Evolutionary conservation across 2,888 invertebrate genomes (phyloP), one percentile per base, ranked within the genome.

Genomic region (Muschampia plurimacula): DNA sequence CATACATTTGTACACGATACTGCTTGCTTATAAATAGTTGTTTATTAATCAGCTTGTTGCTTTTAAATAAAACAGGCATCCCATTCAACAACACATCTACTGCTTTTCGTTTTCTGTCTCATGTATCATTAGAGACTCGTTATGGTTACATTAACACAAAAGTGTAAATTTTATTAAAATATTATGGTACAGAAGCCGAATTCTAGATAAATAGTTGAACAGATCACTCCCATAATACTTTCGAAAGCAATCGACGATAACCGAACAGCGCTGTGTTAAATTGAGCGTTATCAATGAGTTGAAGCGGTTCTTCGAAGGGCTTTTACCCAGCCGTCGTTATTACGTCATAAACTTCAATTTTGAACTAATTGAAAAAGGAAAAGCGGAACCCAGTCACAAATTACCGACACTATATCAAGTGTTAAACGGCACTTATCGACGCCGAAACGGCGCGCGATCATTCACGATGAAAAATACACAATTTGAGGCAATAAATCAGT

Each of bases 341-440:
- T 89, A 85, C 87, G 86, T 83, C 86, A 89, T 88, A 88, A 88
- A 89, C 86, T 84, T 84, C 90, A 91, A 92, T 94, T 92, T 91
- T 74, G 79, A 79, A 80, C 86, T 93, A 93, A 94, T 94, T 93
- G 94, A 94, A 93, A 93, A 92, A 86, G 83, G 87, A 90, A 91
- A 91, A 91, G 85, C 84, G 86, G 85, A 86, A 86, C 86, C 83
- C 84, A 85, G 83, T 83, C 90, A 89, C 91, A 92, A 92, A 94
- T 94, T 94, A 94, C 89, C 82, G 90, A 91, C 93, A 94, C 93
- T 94, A 93, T 82, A 94, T 94, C 94, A 94, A 91, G 93, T 93
- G 94, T 91, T 93, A 93, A 93, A 91, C 89, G 92, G 89, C 89
- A 92, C 87, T 93, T 93, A 93, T 89, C 88, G 90, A 87, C 89